Base-by-base conservation (phyloP, 2,797 vertebrate genomes). In the Telmatherina bonti region DNA sequence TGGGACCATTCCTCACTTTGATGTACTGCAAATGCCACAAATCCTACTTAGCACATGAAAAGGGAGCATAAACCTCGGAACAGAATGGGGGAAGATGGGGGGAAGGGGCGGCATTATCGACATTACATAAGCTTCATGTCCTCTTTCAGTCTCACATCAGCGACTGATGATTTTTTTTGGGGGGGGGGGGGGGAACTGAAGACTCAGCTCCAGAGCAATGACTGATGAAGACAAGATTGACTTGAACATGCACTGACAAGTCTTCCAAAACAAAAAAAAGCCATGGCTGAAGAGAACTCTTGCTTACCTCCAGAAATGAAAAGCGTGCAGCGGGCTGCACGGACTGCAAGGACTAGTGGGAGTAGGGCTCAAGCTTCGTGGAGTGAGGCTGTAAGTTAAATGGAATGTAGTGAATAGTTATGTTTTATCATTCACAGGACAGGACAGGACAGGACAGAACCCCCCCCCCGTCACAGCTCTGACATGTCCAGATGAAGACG, bases 281-380 rank as follows among this genome's bases (percentile, higher is more conserved):
- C 84, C 81, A 79, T 56, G 74, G 66, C 47, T 81, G 89, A 92
- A 94, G 81, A 94, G 81, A 91, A 88, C 88, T 85, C 70, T 77
- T 2, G 94, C 98, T 99, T 99, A 99, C 98, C 98, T 99, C 97
- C 97, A 99, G 89, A 99, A 99, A 95, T 99, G 97, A 94, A 99
- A 99, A 60, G 96, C 96, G 94, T 98, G 96, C 95, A 99, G 95
- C 74, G 98, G 98, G 86, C 98, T 99, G 95, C 97, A 98, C 82
- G 98, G 97, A 75, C 98, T 99, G 97, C 97, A 98, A 82, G 98
- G 97, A 81, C 98, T 99, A 96, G 98, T 98, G 93, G 97, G 97
- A 96, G 98, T 99, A 91, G 98, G 97, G 93, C 98, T 99, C 97
- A 98, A 94, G 94, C 98, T 99, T 94, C 97, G 95, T 86, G 97